Percentiles rank a stretch among this genome's conserved stretches.
Evolutionary conservation across 1,140 invertebrate species (phyloP).

Genomic region (Liolophura sinensis): DNA sequence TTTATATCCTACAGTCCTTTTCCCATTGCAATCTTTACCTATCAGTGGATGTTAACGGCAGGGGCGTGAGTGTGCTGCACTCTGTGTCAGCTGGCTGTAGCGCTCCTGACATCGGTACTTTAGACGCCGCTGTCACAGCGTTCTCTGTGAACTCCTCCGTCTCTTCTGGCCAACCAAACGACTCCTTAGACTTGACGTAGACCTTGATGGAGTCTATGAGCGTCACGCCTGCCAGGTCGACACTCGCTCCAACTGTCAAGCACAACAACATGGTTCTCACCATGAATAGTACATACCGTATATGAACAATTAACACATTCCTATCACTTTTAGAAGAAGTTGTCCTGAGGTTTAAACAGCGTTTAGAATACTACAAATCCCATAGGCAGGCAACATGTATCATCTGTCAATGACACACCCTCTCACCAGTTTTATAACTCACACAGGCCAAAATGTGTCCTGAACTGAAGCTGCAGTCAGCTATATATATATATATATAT

Average conservation of each 20-base stretch:
- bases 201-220: slow-evolving; percentile 94
- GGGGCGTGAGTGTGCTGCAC: slow-evolving; percentile 22
- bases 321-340: too few relatives aligned
- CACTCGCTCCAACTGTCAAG: slow-evolving; percentile 74
- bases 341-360: too few relatives aligned
- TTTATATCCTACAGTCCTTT: too few relatives aligned
- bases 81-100: slow-evolving; percentile 26
- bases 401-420: too few relatives aligned
- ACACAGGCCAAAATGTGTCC: too few relatives aligned
- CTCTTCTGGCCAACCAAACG: slow-evolving; percentile 97
- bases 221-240: slow-evolving; percentile 83
- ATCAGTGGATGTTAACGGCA: slow-evolving; percentile 57
- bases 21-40: slow-evolving; percentile 37
- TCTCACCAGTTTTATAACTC: too few relatives aligned
- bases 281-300: too few relatives aligned
- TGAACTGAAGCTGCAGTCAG: too few relatives aligned
- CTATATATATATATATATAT: too few relatives aligned
- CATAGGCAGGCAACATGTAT: too few relatives aligned
- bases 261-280: not conserved
- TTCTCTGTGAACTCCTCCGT: slow-evolving; percentile 77
- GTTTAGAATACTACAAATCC: too few relatives aligned
- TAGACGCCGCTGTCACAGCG: slow-evolving; percentile 26
- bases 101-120: not conserved
- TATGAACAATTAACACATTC: too few relatives aligned
- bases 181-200: slow-evolving; percentile 92